Percentiles rank a stretch among this genome's conserved stretches.
Evolutionary conservation across 2,113 vertebrate genomes (phyloP).

Genomic region (Prunella fulvescens): DNA sequence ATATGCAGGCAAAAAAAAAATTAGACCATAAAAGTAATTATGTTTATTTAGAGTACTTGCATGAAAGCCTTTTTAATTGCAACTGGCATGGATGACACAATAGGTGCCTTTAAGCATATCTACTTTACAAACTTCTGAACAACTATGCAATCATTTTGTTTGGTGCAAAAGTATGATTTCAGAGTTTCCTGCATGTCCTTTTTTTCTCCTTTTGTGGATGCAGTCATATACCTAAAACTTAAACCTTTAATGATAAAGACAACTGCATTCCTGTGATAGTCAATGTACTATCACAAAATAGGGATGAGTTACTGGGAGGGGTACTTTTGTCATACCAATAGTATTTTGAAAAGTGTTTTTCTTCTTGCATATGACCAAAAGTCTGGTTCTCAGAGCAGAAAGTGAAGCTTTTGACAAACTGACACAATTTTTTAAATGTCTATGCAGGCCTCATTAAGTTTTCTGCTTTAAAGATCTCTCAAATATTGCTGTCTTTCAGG

Average conservation of each 20-base stretch:
- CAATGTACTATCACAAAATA: neutral
- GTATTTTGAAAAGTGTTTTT: neutral
- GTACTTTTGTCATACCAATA: neutral
- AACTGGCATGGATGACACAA: neutral
- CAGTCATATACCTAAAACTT: neutral
- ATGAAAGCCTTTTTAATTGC: neutral
- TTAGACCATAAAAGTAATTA: neutral
- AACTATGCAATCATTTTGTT: neutral
- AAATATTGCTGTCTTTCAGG: neutral
- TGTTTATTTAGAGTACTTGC: neutral
- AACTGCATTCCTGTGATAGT: neutral
- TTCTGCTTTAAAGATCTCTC: neutral
- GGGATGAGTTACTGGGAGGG: rapidly evolving
- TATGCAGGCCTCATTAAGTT: neutral
- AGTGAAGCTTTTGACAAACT: neutral
- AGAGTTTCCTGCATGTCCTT: neutral
- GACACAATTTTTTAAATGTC: neutral
- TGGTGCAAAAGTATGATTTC: neutral
- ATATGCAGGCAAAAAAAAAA: neutral
- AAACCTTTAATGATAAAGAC: neutral
- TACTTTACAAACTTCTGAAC: neutral
- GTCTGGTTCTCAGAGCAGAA: neutral
- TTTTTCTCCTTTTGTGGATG: neutral
- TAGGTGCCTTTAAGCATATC: neutral
- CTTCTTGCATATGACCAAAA: neutral